Evolutionary conservation across 1,140 invertebrate species (phyloP).

Genomic region (Zaprionus tsacasi): DNA sequence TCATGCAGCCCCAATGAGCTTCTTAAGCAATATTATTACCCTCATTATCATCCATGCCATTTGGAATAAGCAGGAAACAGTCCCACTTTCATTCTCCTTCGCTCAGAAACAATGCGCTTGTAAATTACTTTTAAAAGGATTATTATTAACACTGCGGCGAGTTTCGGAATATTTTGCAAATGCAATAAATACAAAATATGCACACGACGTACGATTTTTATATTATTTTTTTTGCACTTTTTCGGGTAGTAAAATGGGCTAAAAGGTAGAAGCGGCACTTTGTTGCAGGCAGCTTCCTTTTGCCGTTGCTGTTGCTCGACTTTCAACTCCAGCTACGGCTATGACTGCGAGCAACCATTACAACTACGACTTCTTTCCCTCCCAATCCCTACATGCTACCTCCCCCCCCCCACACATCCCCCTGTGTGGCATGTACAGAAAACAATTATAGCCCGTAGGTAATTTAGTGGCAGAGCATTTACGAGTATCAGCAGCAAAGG

Average conservation of each 20-base stretch:
- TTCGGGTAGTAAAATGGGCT: not conserved
- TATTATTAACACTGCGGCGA: constrained; percentile 28
- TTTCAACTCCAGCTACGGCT: not conserved
- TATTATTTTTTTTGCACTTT: constrained; percentile 25
- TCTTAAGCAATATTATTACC: too few species aligned
- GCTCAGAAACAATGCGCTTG: not conserved
- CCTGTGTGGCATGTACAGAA: constrained; percentile 59
- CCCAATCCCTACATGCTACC: not conserved
- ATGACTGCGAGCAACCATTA: not conserved
- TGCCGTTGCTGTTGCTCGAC: not conserved
- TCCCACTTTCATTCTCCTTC: not conserved
- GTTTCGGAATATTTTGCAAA: constrained; percentile 13
- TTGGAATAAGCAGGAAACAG: too few species aligned
- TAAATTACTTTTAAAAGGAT: constrained; percentile 28
- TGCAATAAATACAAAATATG: constrained; percentile 41
- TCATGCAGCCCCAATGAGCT: too few species aligned
- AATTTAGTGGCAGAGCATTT: constrained; percentile 73
- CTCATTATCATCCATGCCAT: too few species aligned
- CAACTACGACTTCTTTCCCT: not conserved
- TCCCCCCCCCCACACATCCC: not conserved
- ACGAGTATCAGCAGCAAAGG: constrained; percentile 42
- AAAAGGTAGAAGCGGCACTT: not conserved
- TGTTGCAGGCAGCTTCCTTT: constrained; percentile 8
- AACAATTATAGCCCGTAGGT: constrained; percentile 78
- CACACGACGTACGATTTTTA: constrained; percentile 19